Evolutionary conservation across 1,140 invertebrate genomes (phyloP).

Genomic region (Sitodiplosis mosellana): DNA sequence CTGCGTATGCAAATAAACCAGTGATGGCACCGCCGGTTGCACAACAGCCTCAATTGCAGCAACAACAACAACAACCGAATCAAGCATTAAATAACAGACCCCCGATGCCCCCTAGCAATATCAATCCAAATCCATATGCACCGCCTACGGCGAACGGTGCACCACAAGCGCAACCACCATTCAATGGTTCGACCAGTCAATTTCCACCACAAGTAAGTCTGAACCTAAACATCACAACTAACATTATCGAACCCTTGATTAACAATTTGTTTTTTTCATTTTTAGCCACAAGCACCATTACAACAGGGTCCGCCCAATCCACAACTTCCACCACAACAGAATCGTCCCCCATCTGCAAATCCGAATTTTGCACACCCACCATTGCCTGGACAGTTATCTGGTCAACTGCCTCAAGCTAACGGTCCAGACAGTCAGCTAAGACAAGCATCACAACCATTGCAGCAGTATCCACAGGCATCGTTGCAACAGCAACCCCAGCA

Average conservation of each 20-base stretch:
- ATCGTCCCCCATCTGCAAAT: too few relatives aligned
- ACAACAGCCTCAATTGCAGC: neutral
- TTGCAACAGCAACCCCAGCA: conserved; percentile 9
- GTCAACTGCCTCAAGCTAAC: conserved; percentile 15
- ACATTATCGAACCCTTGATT: too few relatives aligned
- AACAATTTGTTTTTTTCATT: too few relatives aligned
- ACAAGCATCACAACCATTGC: conserved; percentile 11
- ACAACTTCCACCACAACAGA: too few relatives aligned
- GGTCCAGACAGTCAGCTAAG: conserved; percentile 12
- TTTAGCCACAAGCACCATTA: too few relatives aligned
- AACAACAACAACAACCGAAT: conserved; percentile 6
- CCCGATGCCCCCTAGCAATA: neutral
- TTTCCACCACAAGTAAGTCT: too few relatives aligned
- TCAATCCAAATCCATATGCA: neutral
- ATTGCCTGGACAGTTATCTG: conserved; percentile 20
- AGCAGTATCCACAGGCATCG: conserved; percentile 10
- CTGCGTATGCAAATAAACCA: too few relatives aligned
- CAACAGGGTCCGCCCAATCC: too few relatives aligned
- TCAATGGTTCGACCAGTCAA: too few relatives aligned
- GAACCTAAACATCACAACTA: too few relatives aligned
- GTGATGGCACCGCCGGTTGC: too few relatives aligned
- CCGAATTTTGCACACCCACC: conserved; percentile 20
- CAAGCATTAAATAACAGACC: conserved; percentile 1
- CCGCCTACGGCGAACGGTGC: conserved; percentile 12
- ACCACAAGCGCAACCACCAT: too few relatives aligned